Evolutionary conservation across 2,113 vertebrate species (phyloP).

Genomic region (Chitala chitala): DNA sequence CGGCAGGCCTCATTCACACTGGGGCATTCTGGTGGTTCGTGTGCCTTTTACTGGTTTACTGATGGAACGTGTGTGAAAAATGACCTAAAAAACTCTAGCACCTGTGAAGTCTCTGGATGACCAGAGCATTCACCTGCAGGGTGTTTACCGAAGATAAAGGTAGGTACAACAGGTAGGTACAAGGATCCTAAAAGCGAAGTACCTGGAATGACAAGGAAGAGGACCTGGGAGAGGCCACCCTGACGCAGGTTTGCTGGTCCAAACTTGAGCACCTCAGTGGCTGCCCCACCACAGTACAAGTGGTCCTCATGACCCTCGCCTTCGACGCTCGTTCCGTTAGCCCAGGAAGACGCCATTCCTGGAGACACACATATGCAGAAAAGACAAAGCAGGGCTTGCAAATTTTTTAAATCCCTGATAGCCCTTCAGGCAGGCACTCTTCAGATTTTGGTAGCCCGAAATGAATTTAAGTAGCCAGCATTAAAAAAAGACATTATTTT

Average conservation of each 20-base stretch:
- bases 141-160: background rate
- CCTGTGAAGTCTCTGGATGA: too few species aligned
- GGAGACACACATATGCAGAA: constrained; percentile 12
- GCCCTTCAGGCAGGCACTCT: too few species aligned
- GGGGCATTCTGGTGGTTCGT: too few species aligned
- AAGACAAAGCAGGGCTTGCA: background rate
- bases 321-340: constrained; percentile 26
- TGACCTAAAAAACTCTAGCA: too few species aligned
- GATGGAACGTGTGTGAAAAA: too few species aligned
- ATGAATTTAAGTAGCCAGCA: too few species aligned
- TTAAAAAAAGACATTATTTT: too few species aligned
- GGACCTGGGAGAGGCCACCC: constrained; percentile 26
- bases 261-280: constrained; percentile 62
- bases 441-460: too few species aligned
- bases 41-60: too few species aligned
- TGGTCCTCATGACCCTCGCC: constrained; percentile 47
- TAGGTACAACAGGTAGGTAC: background rate
- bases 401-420: too few species aligned
- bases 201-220: constrained; percentile 70
- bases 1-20: too few species aligned
- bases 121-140: background rate
- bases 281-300: constrained; percentile 58
- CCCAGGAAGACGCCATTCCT: constrained; percentile 41
- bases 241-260: constrained; percentile 45
- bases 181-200: constrained; percentile 1